Percentiles rank a stretch among this genome's conserved stretches.
Evolutionary conservation across 2,888 invertebrate species (phyloP).

Genomic region (Gibbula magus): DNA sequence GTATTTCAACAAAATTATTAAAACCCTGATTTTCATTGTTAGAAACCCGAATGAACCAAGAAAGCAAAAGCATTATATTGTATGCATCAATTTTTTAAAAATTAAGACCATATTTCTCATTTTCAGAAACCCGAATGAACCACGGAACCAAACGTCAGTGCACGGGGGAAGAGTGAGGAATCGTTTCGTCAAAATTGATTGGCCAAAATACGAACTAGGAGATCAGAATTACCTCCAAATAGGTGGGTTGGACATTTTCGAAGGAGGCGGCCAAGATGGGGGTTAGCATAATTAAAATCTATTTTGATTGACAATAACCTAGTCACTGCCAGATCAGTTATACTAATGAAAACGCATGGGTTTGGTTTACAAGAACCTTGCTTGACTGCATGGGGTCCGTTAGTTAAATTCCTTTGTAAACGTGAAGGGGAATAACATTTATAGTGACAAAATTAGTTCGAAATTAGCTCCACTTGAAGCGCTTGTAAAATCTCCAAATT

Average conservation of each 20-base stretch:
- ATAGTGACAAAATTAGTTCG: too few relatives aligned
- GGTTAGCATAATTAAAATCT: conserved; percentile 27
- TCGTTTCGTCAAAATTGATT: conserved; percentile 79
- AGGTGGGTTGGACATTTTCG: conserved; percentile 51
- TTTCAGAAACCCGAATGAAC: conserved; percentile 91
- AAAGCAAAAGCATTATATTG: too few relatives aligned
- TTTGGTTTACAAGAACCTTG: background rate
- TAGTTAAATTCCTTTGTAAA: too few relatives aligned
- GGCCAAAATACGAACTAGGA: conserved; percentile 94
- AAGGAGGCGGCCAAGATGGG: background rate
- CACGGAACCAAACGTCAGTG: conserved; percentile 74
- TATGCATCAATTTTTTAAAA: too few relatives aligned
- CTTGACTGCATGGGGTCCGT: too few relatives aligned
- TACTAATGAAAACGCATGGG: background rate
- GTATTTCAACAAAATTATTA: too few relatives aligned
- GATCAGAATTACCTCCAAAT: conserved; percentile 89
- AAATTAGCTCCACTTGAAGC: too few relatives aligned
- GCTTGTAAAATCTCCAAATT: too few relatives aligned
- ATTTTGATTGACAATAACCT: conserved; percentile 7
- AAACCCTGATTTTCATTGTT: too few relatives aligned
- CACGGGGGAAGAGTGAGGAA: conserved; percentile 56
- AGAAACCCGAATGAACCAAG: too few relatives aligned
- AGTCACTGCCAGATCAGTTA: background rate
- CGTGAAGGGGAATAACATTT: too few relatives aligned
- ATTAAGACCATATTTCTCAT: background rate